Conservation (phyloP, 2,888 invertebrate genomes). For the Aspidiotus destructor region DNA sequence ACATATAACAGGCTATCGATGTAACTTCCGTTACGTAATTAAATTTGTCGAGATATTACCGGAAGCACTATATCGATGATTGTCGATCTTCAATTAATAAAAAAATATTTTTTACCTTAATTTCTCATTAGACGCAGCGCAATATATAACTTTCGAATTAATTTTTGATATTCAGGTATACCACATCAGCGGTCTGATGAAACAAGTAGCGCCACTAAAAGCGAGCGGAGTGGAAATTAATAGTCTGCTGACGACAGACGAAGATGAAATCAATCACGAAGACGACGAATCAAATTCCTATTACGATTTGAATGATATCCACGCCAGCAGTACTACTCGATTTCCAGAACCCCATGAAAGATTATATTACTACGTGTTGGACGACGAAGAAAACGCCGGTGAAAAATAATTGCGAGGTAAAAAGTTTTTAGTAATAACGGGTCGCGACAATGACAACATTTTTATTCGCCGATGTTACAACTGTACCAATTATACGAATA, state of each 20-base stretch:
- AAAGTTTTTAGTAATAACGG: not conserved
- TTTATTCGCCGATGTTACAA: not conserved
- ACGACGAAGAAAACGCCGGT: not conserved
- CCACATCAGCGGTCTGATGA: constrained; percentile 26
- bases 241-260: constrained; percentile 18
- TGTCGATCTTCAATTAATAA: no score
- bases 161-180: constrained; percentile 6
- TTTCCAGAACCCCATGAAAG: constrained; percentile 29
- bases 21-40: no score
- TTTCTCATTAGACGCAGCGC: no score
- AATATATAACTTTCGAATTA: not conserved
- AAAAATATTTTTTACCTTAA: no score
- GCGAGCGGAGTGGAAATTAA: constrained; percentile 26
- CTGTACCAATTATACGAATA: no score
- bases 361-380: constrained; percentile 28
- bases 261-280: constrained; percentile 10
- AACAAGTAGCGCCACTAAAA: constrained; percentile 27
- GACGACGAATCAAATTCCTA: constrained; percentile 7
- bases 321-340: not conserved
- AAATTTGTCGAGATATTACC: no score
- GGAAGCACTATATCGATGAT: no score
- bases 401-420: constrained; percentile 4
- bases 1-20: no score
- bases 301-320: constrained; percentile 6
- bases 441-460: not conserved